A percentile compares a stretch with the other conserved stretches of the same genome.
Evolutionary conservation across 2,888 invertebrate species (phyloP).

Genomic region (Drosophila infuscata): DNA sequence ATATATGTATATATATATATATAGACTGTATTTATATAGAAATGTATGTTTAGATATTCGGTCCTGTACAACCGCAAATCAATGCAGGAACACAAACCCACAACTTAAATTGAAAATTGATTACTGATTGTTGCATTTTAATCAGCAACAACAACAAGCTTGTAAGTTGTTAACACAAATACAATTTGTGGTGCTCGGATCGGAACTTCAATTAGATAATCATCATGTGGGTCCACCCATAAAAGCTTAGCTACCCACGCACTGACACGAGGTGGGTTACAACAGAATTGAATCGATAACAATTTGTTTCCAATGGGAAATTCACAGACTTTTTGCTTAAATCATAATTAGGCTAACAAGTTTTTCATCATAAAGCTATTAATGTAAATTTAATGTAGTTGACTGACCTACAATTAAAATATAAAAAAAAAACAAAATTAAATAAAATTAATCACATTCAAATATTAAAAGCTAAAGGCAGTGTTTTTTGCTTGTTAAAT

Average conservation of each 20-base stretch:
- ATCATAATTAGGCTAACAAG: background rate
- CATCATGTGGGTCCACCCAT: slow-evolving; percentile 7
- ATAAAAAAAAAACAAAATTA: background rate
- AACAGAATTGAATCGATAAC: background rate
- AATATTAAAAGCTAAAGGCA: background rate
- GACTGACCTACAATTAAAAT: background rate
- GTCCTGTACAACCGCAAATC: slow-evolving; percentile 60
- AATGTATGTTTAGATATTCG: slow-evolving; percentile 1
- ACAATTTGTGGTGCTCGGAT: slow-evolving; percentile 40
- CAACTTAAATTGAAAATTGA: slow-evolving; percentile 66
- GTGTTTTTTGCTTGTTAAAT: background rate
- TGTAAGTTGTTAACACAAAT: slow-evolving; percentile 65
- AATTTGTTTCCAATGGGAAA: background rate
- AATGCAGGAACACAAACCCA: slow-evolving; percentile 45
- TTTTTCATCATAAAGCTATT: background rate
- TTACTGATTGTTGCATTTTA: slow-evolving; percentile 63
- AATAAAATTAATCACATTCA: background rate
- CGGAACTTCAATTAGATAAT: slow-evolving; percentile 37
- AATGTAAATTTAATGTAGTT: background rate
- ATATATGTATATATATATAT: background rate
- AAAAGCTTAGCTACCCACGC: background rate
- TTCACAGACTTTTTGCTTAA: background rate
- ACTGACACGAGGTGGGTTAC: background rate
- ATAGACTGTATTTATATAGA: background rate
- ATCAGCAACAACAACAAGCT: slow-evolving; percentile 29